Base-by-base conservation (phyloP, 2,888 invertebrate genomes). In the Micoletzkya japonica region DNA sequence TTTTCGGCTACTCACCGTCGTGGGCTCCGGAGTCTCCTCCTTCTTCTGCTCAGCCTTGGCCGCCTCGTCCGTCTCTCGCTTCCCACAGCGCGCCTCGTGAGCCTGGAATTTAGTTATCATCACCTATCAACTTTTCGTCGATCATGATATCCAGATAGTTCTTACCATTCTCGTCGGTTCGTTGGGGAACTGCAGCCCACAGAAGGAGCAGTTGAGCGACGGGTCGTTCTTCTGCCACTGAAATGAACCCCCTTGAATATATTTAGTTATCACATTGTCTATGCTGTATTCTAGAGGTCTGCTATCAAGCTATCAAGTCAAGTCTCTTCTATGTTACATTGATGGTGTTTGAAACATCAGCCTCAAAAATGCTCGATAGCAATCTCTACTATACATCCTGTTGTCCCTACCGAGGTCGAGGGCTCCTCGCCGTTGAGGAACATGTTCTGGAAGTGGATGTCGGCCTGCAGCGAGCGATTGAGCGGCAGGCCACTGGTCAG, bases 181-280 rank as follows among this genome's bases (percentile, higher is more conserved):
- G 44, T 67, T 67, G 24, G 67, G 67, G 34, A 67, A 67, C 26
- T 28, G n/a, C 57, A 67, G 44, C 14, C 57, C 57, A 57, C 67
- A 67, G 58, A 50, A 56, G 20, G 58, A 34, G 36, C 67, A 67
- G 32, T 56, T 44, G n/a, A 30, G 67, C 1, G 67, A 56, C 1
- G 6, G 1, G 26, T 67, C 57, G 30, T 58, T 56, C 4, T 17
- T 44, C 2, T 56, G 28, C 56, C 28, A 26, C 14, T 56, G 56
- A 24, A 20, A 24, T 56, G 24, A 56, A 17, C 14, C n/a, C 56
- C 56, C 28, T 17, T 10, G 10, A 17, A 20, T 24, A 24, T 24
- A 24, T 56, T 56, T 10, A 56, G 14, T 26, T 56, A 17, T 26
- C 10, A 56, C 28, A 17, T 56, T 56, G n/a, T 20, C 56, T 56